phyloP scores from a whole-genome alignment of 2,113 vertebrate genomes.

The Edolisoma coerulescens region DNA sequence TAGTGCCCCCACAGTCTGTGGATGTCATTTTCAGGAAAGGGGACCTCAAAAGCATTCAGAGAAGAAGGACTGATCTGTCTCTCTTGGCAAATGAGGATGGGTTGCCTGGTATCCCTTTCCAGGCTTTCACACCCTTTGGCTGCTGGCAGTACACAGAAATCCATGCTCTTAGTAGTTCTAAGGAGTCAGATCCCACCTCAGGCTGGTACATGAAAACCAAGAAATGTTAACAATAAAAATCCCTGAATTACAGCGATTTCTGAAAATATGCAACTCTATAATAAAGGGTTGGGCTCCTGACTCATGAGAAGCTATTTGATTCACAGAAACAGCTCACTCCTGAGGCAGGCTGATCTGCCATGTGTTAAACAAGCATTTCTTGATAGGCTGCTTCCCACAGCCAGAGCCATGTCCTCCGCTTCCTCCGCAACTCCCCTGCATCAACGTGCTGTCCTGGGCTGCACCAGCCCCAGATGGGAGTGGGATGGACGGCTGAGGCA shows the following conservation, averaged over 20 bases:
- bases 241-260: not conserved
- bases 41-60: not conserved
- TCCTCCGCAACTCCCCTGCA: not conserved
- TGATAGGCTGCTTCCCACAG: not conserved
- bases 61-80: not conserved
- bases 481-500: not conserved
- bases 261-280: not conserved
- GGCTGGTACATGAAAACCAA: not conserved
- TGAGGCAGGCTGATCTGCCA: not conserved
- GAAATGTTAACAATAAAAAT: not conserved
- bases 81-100: not conserved
- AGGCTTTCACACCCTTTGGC: not conserved
- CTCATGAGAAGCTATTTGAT: not conserved
- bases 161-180: not conserved
- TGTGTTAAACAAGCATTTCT: not conserved
- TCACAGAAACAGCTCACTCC: not conserved
- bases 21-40: not conserved
- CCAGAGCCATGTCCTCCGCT: not conserved
- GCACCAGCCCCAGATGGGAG: not conserved
- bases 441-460: accelerated
- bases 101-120: not conserved
- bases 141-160: not conserved
- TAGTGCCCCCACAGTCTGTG: not conserved
- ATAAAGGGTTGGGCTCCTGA: not conserved
- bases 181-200: not conserved